Percentiles rank a stretch among this genome's conserved stretches.
Conservation (phyloP, 1,140 invertebrate species). For the Chionoecetes opilio region DNA sequence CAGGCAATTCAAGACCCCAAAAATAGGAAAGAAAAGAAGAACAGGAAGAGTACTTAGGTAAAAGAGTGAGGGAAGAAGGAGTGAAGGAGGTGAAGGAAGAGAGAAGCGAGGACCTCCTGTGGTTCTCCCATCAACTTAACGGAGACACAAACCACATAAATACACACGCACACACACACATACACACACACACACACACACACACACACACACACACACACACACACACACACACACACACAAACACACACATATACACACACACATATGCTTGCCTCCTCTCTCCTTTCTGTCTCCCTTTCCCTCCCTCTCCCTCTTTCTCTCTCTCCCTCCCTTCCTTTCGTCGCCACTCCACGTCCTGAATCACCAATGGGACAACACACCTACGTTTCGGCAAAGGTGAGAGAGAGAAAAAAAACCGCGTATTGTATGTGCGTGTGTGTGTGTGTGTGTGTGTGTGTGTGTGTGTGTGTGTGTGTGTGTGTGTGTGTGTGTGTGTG, state of each 20-base stretch:
- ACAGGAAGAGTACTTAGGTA: neutral
- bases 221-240: neutral
- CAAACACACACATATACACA: neutral
- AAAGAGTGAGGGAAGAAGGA: too few species aligned
- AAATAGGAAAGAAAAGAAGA: neutral
- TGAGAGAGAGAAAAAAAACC: neutral
- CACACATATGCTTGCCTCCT: neutral
- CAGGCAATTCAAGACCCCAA: neutral
- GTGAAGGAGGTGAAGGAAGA: too few species aligned
- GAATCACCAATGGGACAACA: neutral
- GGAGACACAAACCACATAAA: neutral
- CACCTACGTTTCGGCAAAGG: neutral
- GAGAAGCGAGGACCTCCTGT: neutral
- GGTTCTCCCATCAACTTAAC: neutral
- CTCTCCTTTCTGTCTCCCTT: neutral
- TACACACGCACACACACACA: neutral
- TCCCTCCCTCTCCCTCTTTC: neutral
- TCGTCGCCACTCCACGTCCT: neutral
- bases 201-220: slow-evolving; percentile 6
- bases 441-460: neutral
- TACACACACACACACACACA: neutral
- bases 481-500: too few species aligned
- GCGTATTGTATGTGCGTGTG: neutral
- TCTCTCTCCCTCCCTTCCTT: slow-evolving; percentile 11
- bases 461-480: neutral